Conservation (phyloP, 92 coral and sea anemone species). For the Pocillopora meandrina region DNA sequence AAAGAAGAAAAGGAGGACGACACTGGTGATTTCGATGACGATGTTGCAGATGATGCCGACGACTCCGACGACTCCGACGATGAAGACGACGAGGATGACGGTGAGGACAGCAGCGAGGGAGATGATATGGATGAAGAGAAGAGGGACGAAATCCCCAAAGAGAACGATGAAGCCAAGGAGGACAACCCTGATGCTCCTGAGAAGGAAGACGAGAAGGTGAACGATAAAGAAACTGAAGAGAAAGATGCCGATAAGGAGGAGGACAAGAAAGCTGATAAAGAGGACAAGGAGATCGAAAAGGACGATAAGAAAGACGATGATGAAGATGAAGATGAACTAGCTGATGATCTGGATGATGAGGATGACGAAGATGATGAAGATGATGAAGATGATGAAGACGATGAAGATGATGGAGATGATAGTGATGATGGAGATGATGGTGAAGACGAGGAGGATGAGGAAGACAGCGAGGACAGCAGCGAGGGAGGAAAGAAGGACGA, state of each 20-base stretch:
- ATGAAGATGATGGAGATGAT: slow-evolving; percentile 52
- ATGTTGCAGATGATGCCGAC: slow-evolving; percentile 51
- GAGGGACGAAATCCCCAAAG: slow-evolving; percentile 42
- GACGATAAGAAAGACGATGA: slow-evolving; percentile 30
- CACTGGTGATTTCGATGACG: slow-evolving; percentile 69
- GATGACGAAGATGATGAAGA: slow-evolving; percentile 64
- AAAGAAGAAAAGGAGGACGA: slow-evolving; percentile 54
- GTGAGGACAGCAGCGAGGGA: slow-evolving; percentile 57
- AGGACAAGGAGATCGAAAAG: slow-evolving; percentile 40
- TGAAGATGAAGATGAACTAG: slow-evolving; percentile 36
- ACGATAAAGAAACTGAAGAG: slow-evolving; percentile 61
- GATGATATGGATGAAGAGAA: slow-evolving; percentile 48
- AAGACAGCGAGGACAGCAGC: slow-evolving; percentile 27
- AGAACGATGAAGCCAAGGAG: slow-evolving; percentile 44
- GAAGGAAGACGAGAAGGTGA: slow-evolving; percentile 39
- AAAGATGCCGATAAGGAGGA: slow-evolving; percentile 45
- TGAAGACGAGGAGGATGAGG: slow-evolving; percentile 38
- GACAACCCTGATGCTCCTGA: slow-evolving; percentile 37
- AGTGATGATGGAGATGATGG: slow-evolving; percentile 36
- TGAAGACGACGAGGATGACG: slow-evolving; percentile 44
- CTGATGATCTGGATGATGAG: slow-evolving; percentile 37
- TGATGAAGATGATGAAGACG: slow-evolving; percentile 48
- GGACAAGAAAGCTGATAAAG: slow-evolving; percentile 45
- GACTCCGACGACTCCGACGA: slow-evolving; percentile 56
- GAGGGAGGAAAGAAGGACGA: slow-evolving; percentile 48